Evolutionary conservation across 2,888 invertebrate species (phyloP).

Genomic region (Brachynemurus nebulosus): DNA sequence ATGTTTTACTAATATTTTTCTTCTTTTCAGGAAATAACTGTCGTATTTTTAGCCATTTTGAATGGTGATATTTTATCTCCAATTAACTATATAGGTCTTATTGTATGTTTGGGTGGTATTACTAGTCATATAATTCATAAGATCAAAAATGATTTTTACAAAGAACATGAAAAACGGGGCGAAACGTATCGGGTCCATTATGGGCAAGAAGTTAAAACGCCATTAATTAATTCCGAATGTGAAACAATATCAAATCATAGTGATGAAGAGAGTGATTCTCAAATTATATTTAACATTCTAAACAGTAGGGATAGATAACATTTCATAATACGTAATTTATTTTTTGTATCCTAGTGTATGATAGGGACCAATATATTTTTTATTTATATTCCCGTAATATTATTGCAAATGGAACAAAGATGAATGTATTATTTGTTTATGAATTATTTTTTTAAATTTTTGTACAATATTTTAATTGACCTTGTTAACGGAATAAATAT

Average conservation of each 20-base stretch:
- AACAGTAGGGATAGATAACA: constrained; percentile 28
- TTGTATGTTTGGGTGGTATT: constrained; percentile 81
- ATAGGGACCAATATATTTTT: too few species aligned
- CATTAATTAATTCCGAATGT: constrained; percentile 23
- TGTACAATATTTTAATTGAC: too few species aligned
- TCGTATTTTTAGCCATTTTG: constrained; percentile 74
- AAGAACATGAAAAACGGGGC: constrained; percentile 6
- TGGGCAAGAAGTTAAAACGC: constrained; percentile 25
- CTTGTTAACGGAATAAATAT: too few species aligned
- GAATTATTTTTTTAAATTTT: too few species aligned
- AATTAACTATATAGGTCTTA: constrained; percentile 73
- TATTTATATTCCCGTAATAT: too few species aligned
- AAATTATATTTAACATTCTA: constrained; percentile 36
- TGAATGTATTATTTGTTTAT: too few species aligned
- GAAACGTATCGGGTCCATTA: not conserved
- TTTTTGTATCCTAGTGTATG: too few species aligned
- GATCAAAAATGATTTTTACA: constrained; percentile 22
- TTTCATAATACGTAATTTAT: too few species aligned
- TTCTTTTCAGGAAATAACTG: constrained; percentile 83
- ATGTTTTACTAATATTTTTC: not conserved
- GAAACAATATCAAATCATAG: constrained; percentile 18
- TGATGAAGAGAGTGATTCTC: constrained; percentile 33
- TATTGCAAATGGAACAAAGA: too few species aligned
- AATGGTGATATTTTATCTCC: constrained; percentile 70
- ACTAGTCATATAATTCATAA: constrained; percentile 70